Base-by-base conservation (phyloP, 2,888 invertebrate genomes). In the Scaptomyza cyrtandrae region DNA sequence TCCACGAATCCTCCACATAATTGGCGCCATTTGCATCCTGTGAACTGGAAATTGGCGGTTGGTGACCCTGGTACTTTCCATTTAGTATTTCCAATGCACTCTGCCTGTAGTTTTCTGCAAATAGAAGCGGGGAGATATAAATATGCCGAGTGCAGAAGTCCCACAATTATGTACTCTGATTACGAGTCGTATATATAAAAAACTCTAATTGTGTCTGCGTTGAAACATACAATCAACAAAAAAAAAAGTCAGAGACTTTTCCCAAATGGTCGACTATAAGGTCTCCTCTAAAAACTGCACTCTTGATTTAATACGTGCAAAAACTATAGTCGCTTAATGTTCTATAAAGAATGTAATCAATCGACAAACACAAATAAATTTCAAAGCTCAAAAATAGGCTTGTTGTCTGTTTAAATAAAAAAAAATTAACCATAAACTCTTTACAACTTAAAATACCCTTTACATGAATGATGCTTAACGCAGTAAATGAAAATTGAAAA, bases 1-100 rank as follows among this genome's bases (percentile, higher is more conserved):
- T 95, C 96, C 97, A 97, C 65, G 97, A 97, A 86, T 92, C 89
- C 62, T 92, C 92, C 49, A 92, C 82, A 61, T 84, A 86, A 58
- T 85, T 90, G 9, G 72, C 65, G 4, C 61, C 70, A n/a, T 48
- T 76, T 44, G 67, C 44, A 0, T 67, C 63, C 6, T 58, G 66
- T 3, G 81, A 76, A 2, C n/a, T 6, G 49, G 49, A 6, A 48
- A 27, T 35, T 62, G 10, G 59, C 13, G 77, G 80, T 14, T 84
- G 83, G 45, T 90, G 89, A 33, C 89, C 89, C 44, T 85, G 81
- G 19, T 91, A 88, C 72, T 88, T 90, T 3, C 88, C 83, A 74
- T 91, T 88, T 4, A 92, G 76, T n/a, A 83, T 80, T 58, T 92
- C 91, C 37, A 92, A 57, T 14, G 88, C 90, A 61, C 87, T 85